phyloP scores from a whole-genome alignment of 2,113 vertebrate genomes.

The Elgaria multicarinata region DNA sequence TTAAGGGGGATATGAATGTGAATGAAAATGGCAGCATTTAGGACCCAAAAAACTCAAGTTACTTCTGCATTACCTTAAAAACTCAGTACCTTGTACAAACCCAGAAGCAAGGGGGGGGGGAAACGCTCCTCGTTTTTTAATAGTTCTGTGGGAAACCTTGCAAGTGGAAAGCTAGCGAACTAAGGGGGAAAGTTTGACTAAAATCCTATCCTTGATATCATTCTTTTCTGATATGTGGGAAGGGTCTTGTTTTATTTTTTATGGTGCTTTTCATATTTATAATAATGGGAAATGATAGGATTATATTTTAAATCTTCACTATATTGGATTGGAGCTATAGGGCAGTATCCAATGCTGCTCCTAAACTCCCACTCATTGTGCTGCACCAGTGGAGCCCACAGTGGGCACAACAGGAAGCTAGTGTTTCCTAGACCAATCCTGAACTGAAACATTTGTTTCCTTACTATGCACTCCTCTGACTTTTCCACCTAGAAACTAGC shows the following conservation, averaged over 20 bases:
- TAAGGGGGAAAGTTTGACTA: not conserved
- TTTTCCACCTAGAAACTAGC: too few species aligned
- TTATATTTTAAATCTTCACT: not conserved
- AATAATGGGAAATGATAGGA: not conserved
- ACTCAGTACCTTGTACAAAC: not conserved
- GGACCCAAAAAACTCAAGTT: not conserved
- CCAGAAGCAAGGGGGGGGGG: not conserved
- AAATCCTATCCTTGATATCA: not conserved
- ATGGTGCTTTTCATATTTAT: not conserved
- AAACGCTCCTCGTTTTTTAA: not conserved
- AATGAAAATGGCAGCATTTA: not conserved
- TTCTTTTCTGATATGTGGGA: not conserved
- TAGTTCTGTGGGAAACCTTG: not conserved
- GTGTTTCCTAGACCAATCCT: too few species aligned
- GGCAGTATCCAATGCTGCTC: too few species aligned
- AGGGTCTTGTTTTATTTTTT: not conserved
- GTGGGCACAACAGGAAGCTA: too few species aligned
- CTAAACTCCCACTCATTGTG: too few species aligned
- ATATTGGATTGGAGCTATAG: too few species aligned
- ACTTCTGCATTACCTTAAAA: not conserved
- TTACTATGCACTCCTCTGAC: too few species aligned
- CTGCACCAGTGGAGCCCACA: too few species aligned
- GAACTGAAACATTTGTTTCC: too few species aligned
- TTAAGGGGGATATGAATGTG: slow-evolving; percentile 60
- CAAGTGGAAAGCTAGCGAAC: not conserved